Base-by-base conservation (phyloP, 2,113 vertebrate species). In the Todiramphus saurophagus region DNA sequence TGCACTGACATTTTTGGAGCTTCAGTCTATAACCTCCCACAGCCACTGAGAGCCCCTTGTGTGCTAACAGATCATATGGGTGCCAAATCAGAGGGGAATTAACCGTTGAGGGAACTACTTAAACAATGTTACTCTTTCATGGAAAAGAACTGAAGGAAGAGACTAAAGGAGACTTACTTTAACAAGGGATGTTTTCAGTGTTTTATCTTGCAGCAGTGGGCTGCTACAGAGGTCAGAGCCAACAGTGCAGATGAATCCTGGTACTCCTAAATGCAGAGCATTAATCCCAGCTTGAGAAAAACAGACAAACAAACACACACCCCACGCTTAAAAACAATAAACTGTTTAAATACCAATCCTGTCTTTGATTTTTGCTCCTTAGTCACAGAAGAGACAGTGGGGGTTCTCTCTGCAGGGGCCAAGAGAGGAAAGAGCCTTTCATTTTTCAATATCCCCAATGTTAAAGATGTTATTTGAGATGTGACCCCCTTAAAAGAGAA, bases 241-340 rank as follows among this genome's bases (percentile, higher is more conserved):
- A 87, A 72, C 10, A 84, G 31, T 53, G 55, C 33, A 87, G 62
- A 77, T 58, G 59, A 74, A 73, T 84, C 58, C 33, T 89, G 60
- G 63, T 83, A 87, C 59, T 96, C 70, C 30, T 70, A 91, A 83
- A 18, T 69, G 81, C 85, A 89, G 69, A 83, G 60, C 90, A 93
- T 93, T 96, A 97, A 97, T 96, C 75, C 78, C 78, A 94, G 41
- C 35, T 94, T 82, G 31, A 59, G 70, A 21, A 90, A 96, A 88
- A 50, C 48, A 93, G 15, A 58, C 35, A 53, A 73, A 9, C 6
- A 62, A 63, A 46, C 46, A 46, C 19, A 20, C 19, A 39, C 11
- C 39, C 9, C 35, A 81, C 51, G 87, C 55, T 96, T 97, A 93
- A 95, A 95, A 89, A 60, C 79, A 93, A 87, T 85, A 55, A 59